These are phyloP conservation scores for Watsonalla cultraria DNA, from an alignment of 2,888 invertebrate genomes.

Conservation along the genomic window DNA sequence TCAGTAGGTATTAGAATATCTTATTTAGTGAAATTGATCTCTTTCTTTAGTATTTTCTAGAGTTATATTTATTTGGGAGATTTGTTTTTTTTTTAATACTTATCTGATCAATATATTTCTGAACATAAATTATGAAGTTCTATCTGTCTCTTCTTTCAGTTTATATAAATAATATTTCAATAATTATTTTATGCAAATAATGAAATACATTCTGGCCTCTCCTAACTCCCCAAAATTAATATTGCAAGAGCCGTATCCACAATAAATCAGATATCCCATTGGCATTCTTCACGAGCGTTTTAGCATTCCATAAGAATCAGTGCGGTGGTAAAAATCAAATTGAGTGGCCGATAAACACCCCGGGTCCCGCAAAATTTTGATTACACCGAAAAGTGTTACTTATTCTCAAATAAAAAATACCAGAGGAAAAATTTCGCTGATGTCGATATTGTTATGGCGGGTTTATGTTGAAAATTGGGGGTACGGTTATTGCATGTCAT, in stretches of 20 bases:
- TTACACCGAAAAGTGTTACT: slow-evolving; percentile 42
- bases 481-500: slow-evolving; percentile 79
- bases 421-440: slow-evolving; percentile 67
- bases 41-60: no score
- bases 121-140: no score
- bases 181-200: no score
- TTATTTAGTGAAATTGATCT: no score
- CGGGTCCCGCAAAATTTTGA: slow-evolving; percentile 65
- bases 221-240: slow-evolving; percentile 3
- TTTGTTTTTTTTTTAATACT: no score
- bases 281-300: slow-evolving; percentile 47
- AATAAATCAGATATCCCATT: slow-evolving; percentile 40
- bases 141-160: no score
- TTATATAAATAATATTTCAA: background rate
- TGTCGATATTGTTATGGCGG: slow-evolving; percentile 79
- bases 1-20: no score
- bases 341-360: slow-evolving; percentile 74
- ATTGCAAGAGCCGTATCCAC: slow-evolving; percentile 23
- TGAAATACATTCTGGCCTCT: no score
- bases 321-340: slow-evolving; percentile 74
- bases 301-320: slow-evolving; percentile 51
- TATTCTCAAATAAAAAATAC: slow-evolving; percentile 26
- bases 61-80: no score
- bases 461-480: slow-evolving; percentile 78
- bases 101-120: no score